Conservation (phyloP, 2,797 vertebrate species). For the Neosalanx taihuensis region DNA sequence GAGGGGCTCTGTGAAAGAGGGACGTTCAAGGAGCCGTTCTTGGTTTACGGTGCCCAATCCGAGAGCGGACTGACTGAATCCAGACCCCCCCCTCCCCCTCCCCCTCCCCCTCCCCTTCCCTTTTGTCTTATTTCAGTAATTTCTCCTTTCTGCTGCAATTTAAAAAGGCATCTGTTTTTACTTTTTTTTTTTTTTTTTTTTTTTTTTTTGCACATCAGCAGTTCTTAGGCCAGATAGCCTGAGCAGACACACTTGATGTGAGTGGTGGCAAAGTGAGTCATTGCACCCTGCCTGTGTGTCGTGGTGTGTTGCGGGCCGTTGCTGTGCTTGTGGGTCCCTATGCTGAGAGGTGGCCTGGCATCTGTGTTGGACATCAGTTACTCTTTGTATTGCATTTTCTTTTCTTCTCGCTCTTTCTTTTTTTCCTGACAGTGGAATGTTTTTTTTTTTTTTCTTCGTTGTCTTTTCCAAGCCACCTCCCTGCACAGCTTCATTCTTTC, state of each 20-base stretch:
- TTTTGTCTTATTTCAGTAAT: constrained; percentile 68
- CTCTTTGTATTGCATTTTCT: constrained; percentile 78
- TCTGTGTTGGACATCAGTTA: constrained; percentile 82
- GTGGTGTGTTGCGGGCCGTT: constrained; percentile 55
- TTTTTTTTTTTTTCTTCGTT: constrained; percentile 64
- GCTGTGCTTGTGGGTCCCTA: constrained; percentile 81
- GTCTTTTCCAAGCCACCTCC: constrained; percentile 60
- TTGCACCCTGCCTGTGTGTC: constrained; percentile 90
- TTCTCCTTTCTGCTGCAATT: constrained; percentile 72
- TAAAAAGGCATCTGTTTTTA: constrained; percentile 85
- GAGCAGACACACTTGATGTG: constrained; percentile 99
- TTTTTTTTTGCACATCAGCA: constrained; percentile 99
- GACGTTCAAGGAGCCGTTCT: not conserved
- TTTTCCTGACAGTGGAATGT: constrained; percentile 64
- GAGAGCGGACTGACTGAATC: constrained; percentile 62
- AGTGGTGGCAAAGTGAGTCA: constrained; percentile 99
- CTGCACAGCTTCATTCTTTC: constrained; percentile 63
- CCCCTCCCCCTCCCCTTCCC: constrained; percentile 61
- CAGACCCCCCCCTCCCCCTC: constrained; percentile 52
- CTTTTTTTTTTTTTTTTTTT: constrained; percentile 96
- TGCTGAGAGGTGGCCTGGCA: constrained; percentile 81
- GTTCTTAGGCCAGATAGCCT: constrained; percentile 99
- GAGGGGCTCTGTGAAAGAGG: not conserved
- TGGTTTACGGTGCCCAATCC: constrained; percentile 31
- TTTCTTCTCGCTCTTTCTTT: constrained; percentile 58